Evolutionary conservation across 2,888 invertebrate species (phyloP).

Genomic region (Acanthoscelides obtectus): DNA sequence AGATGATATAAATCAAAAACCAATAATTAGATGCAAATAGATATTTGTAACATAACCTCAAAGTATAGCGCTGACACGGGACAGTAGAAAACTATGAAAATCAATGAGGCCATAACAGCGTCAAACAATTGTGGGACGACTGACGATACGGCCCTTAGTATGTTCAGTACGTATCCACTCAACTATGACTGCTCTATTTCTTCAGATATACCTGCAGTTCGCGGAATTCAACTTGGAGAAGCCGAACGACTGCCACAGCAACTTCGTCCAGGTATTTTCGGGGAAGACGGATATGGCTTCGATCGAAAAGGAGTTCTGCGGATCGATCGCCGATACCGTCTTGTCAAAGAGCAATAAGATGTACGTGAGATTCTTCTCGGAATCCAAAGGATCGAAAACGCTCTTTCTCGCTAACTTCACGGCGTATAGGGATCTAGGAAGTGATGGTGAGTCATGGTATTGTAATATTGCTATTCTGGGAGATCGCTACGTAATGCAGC

Average conservation of each 20-base stretch:
- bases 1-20: too few relatives aligned
- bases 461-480: too few relatives aligned
- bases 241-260: conserved; percentile 74
- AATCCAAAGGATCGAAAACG: conserved; percentile 54
- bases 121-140: too few relatives aligned
- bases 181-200: conserved; percentile 21
- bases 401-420: conserved; percentile 70
- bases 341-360: conserved; percentile 63
- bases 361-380: conserved; percentile 70
- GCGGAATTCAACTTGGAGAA: conserved; percentile 59
- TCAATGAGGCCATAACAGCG: too few relatives aligned
- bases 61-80: too few relatives aligned
- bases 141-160: background rate
- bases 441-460: conserved; percentile 29
- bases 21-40: too few relatives aligned
- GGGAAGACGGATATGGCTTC: conserved; percentile 59
- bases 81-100: too few relatives aligned
- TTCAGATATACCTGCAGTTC: conserved; percentile 68
- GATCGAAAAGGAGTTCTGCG: conserved; percentile 70
- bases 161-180: too few relatives aligned
- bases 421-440: conserved; percentile 61
- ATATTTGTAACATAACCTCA: too few relatives aligned
- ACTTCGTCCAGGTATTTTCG: conserved; percentile 70
- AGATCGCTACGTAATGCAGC: too few relatives aligned
- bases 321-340: conserved; percentile 77